Conservation (phyloP, 2,797 vertebrate species). For the Poecilia picta region DNA sequence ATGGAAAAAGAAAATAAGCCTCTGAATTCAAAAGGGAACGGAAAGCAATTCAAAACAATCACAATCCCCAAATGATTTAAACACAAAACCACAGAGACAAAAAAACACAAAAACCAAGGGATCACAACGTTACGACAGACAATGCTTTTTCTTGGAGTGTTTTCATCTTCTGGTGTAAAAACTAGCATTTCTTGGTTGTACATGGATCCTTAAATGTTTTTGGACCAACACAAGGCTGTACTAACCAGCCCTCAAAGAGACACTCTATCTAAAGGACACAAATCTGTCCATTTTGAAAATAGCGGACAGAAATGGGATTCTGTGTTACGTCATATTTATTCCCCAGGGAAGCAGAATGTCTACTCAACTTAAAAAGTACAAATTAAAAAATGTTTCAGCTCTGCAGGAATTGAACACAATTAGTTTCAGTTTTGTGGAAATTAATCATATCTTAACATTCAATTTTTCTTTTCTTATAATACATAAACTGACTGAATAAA, state of each 20-base stretch:
- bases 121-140: neutral
- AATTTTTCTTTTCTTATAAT: neutral
- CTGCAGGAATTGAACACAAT: neutral
- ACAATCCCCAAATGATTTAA: neutral
- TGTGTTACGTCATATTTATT: neutral
- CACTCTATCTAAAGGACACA: slow-evolving; percentile 72
- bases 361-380: neutral
- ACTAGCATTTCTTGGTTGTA: slow-evolving; percentile 57
- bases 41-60: neutral
- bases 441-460: neutral
- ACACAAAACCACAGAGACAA: neutral
- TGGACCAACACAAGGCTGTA: slow-evolving; percentile 53
- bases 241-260: slow-evolving; percentile 71
- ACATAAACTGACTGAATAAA: neutral
- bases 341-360: neutral
- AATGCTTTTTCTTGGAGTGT: neutral
- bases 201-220: slow-evolving; percentile 54
- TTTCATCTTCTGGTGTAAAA: slow-evolving; percentile 35
- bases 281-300: neutral
- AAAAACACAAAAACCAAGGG: neutral
- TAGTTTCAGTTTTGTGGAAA: neutral
- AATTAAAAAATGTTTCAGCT: neutral
- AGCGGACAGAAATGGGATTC: neutral
- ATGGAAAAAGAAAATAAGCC: neutral
- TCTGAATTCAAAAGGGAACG: neutral